Conservation (phyloP, 2,113 vertebrate genomes). For the Corydoras sp. region DNA sequence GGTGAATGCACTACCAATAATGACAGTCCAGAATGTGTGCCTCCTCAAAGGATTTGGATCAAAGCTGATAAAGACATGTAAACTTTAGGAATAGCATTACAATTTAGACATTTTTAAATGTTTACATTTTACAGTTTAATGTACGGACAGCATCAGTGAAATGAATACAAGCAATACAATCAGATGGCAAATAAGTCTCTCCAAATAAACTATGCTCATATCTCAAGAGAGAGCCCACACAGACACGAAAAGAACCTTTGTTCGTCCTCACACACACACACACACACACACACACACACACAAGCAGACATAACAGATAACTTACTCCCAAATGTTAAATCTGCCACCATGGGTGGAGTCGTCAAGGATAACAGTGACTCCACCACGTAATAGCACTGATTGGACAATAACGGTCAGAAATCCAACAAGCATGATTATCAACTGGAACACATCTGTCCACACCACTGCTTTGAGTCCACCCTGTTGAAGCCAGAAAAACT, state of each 20-base stretch:
- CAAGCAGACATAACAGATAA: conserved; percentile 27
- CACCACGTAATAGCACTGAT: conserved; percentile 67
- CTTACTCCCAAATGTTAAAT: conserved; percentile 84
- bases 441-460: conserved; percentile 89
- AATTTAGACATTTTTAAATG: too few relatives aligned
- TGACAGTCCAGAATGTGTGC: conserved; percentile 90
- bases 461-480: conserved; percentile 88
- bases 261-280: too few relatives aligned
- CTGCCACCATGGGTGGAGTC: conserved; percentile 75
- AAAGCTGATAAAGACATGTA: conserved; percentile 68
- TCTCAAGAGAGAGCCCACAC: too few relatives aligned
- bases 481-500: conserved; percentile 53
- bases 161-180: too few relatives aligned
- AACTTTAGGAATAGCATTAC: too few relatives aligned
- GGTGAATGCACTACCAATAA: conserved; percentile 80
- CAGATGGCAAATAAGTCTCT: too few relatives aligned
- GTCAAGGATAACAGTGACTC: conserved; percentile 66
- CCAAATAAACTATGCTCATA: too few relatives aligned
- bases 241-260: too few relatives aligned
- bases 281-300: too few relatives aligned
- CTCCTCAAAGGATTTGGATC: conserved; percentile 80
- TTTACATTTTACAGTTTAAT: too few relatives aligned
- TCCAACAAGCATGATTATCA: conserved; percentile 81
- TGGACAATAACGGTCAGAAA: conserved; percentile 77
- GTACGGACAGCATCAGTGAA: too few relatives aligned